Conservation (phyloP, 2,113 vertebrate genomes). For the Hucho hucho region DNA sequence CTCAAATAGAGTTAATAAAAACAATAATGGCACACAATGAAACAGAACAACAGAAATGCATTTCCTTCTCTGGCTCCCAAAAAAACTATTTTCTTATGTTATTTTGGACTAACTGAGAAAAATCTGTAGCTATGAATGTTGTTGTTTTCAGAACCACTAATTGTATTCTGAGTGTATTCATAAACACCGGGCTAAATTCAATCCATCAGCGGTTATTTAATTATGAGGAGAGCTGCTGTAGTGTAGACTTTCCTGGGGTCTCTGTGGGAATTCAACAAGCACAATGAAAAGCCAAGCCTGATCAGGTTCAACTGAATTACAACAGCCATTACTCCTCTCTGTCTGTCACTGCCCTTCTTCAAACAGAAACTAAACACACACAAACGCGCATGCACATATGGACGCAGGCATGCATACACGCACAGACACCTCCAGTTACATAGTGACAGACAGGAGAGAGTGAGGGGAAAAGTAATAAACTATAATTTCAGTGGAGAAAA, state of each 20-base stretch:
- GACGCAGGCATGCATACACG: background rate
- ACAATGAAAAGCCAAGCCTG: background rate
- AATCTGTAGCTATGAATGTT: background rate
- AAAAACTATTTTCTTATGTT: background rate
- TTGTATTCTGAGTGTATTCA: background rate
- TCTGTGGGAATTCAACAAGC: conserved; percentile 4
- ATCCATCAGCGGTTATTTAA: conserved; percentile 17
- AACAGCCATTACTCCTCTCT: background rate
- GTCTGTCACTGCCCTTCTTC: too few relatives aligned
- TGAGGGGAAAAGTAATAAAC: too few relatives aligned
- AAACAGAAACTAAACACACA: background rate
- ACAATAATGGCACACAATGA: background rate
- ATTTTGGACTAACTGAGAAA: background rate
- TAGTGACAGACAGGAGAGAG: too few relatives aligned
- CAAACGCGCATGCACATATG: background rate
- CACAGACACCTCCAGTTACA: background rate
- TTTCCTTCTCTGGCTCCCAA: background rate
- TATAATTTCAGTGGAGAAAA: too few relatives aligned
- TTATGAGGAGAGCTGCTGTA: background rate
- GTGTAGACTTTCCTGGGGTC: background rate
- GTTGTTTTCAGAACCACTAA: conserved; percentile 5
- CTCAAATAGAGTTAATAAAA: background rate
- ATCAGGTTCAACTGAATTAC: background rate
- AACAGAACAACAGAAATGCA: background rate
- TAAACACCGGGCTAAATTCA: conserved; percentile 1